Percentiles rank a stretch among this genome's conserved stretches.
Evolutionary conservation across 2,888 invertebrate species (phyloP).

Genomic region (Odontocerum albicorne): DNA sequence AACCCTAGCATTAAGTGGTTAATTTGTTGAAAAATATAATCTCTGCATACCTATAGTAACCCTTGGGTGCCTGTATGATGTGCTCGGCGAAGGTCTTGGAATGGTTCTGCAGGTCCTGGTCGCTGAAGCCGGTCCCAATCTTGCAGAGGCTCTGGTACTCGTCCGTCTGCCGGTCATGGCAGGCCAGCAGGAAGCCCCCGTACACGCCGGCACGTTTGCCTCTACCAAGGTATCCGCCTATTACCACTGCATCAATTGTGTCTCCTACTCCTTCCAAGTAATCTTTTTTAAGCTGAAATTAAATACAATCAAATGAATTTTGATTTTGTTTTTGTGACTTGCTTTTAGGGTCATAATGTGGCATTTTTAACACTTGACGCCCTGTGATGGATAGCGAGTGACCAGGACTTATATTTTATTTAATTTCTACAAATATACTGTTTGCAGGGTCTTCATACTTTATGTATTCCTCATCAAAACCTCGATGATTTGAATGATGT

Average conservation of each 20-base stretch:
- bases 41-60: conserved; percentile 70
- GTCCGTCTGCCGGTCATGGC: conserved; percentile 87
- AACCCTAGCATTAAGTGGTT: too few species aligned
- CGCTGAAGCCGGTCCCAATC: conserved; percentile 94
- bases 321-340: too few species aligned
- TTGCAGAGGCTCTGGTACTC: conserved; percentile 75
- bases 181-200: conserved; percentile 94
- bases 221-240: conserved; percentile 91
- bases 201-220: conserved; percentile 92
- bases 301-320: not conserved
- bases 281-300: conserved; percentile 82
- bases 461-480: too few species aligned
- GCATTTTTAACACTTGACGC: too few species aligned
- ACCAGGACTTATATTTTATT: too few species aligned
- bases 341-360: too few species aligned
- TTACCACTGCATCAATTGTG: conserved; percentile 92
- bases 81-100: conserved; percentile 74
- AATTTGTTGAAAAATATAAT: too few species aligned
- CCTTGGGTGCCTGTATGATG: conserved; percentile 72
- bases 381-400: too few species aligned
- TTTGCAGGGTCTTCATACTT: too few species aligned
- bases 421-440: too few species aligned
- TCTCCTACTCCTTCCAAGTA: conserved; percentile 96
- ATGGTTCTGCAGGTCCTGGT: conserved; percentile 81
- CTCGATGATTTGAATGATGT: too few species aligned